A percentile compares a stretch with the other conserved stretches of the same genome.
These are phyloP conservation scores for Lepilemur ruficaudatus DNA, from an alignment of 2,797 vertebrate genomes.

Conservation along the genomic window DNA sequence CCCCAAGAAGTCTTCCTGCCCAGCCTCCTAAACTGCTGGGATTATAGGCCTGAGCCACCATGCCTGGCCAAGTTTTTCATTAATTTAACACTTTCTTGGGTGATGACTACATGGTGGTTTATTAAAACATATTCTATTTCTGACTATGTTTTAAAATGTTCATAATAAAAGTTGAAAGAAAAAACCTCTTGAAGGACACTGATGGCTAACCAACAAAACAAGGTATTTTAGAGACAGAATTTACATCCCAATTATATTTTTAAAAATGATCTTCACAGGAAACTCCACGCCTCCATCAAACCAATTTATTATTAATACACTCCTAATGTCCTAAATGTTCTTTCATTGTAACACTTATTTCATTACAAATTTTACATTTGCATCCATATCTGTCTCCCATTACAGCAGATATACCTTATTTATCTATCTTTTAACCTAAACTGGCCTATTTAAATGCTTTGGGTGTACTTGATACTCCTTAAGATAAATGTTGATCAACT, in stretches of 20 bases:
- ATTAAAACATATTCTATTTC: not conserved
- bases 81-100: not conserved
- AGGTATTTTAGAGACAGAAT: conserved; percentile 13
- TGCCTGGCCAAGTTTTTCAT: not conserved
- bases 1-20: not conserved
- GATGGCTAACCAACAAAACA: conserved; percentile 21
- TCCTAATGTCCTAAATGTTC: not conserved
- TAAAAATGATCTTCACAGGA: not conserved
- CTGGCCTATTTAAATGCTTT: not conserved
- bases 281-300: not conserved
- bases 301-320: not conserved
- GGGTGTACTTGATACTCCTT: not conserved
- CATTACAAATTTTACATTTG: not conserved
- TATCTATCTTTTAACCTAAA: not conserved
- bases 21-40: not conserved
- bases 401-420: not conserved
- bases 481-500: conserved; percentile 21
- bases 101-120: not conserved
- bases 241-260: conserved; percentile 6
- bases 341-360: not conserved
- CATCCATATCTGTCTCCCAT: not conserved
- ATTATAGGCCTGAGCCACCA: not conserved
- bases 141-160: conserved; percentile 21
- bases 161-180: conserved; percentile 32
- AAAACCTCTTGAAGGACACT: not conserved